Percentiles rank a stretch among this genome's conserved stretches.
Conservation (phyloP, 2,113 vertebrate species). For the Poeciliopsis occidentalis region DNA sequence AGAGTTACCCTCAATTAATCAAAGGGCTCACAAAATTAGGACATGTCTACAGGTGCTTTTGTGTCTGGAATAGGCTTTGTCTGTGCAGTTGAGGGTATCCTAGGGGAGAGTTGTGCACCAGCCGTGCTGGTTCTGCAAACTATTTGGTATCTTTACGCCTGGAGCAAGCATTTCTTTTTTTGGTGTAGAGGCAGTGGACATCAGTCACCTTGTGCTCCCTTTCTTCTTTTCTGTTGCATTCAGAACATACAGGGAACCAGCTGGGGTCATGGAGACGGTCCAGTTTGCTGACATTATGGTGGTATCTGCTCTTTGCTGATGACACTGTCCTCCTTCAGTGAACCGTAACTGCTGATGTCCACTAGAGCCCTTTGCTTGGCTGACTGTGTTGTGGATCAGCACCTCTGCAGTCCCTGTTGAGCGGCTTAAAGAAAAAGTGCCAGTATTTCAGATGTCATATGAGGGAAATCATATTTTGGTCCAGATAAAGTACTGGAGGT, state of each 20-base stretch:
- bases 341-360: conserved; percentile 18
- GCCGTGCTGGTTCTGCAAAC: conserved; percentile 2
- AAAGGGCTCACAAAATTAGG: neutral
- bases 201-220: neutral
- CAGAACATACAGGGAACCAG: neutral
- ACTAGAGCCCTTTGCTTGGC: conserved; percentile 19
- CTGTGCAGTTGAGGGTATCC: neutral
- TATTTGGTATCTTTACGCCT: conserved; percentile 10
- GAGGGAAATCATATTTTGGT: neutral
- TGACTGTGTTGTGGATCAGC: conserved; percentile 19
- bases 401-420: conserved; percentile 13
- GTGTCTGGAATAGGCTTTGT: conserved; percentile 16
- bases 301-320: conserved; percentile 30
- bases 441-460: neutral
- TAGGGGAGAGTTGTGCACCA: conserved; percentile 11
- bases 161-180: neutral
- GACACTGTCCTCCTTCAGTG: conserved; percentile 25
- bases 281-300: conserved; percentile 22
- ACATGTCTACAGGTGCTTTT: conserved; percentile 14
- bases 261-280: conserved; percentile 17
- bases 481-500: neutral
- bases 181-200: neutral
- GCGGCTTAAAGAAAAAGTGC: neutral
- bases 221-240: neutral
- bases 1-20: neutral